Evolutionary conservation across 2,113 vertebrate species (phyloP), one percentile per base, ranked within the genome.

Genomic region (Brienomyrus longianalis): DNA sequence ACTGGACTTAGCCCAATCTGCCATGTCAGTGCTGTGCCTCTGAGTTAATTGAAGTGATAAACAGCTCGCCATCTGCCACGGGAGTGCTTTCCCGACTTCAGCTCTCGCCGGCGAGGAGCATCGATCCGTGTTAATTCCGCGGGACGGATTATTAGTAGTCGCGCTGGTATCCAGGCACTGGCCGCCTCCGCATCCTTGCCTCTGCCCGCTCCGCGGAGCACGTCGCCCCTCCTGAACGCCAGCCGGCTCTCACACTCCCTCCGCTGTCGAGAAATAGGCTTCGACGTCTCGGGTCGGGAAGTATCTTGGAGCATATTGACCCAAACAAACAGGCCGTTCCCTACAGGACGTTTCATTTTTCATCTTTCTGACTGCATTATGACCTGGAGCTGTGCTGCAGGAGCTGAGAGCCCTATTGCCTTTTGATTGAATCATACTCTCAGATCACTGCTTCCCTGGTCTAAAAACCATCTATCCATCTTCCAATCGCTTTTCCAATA

Each of bases 41-140:
- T 43, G 86, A 92, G 92, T 91, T 92, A 92, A 93, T 93, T 93
- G 92, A 92, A 93, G 92, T 93, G 93, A 93, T 93, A 92, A 92
- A 93, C 93, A 92, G 93, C 90, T 47, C 89, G 88, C 92, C 92
- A 93, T 92, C 92, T 93, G 92, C 92, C 92, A 90, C 39, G 48
- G 87, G 88, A 91, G 88, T 89, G 88, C 89, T 91, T 92, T 91
- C 91, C 91, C 10, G 88, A 93, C 91, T 52, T 91, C 91, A 91
- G 90, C 92, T 87, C 70, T 43, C 90, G 74, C 91, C 90, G 84
- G 45, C 11, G 51, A 87, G 90, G 77, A 70, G 86, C 90, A 93
- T 93, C 90, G 91, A 93, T 93, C 92, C 90, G 51, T 6, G 88
- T 91, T 93, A 93, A 93, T 93, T 92, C 93, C 89, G 47, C 77